phyloP scores from a whole-genome alignment of 2,888 invertebrate species.

The Nomada fabriciana region DNA sequence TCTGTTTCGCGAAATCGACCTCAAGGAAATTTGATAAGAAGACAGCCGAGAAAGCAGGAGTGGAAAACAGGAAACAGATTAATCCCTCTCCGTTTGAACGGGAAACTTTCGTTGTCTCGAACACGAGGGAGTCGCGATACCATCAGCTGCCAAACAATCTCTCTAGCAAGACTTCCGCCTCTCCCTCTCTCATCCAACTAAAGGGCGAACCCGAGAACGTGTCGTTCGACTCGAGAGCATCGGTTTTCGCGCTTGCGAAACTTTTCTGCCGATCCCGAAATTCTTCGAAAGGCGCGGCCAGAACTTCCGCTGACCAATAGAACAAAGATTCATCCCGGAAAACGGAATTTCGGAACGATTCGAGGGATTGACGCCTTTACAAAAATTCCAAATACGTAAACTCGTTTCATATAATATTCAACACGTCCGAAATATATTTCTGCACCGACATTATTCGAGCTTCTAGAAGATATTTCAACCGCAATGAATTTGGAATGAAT shows the following conservation, averaged over 20 bases:
- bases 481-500: too few relatives aligned
- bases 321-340: constrained; percentile 24
- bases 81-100: not conserved
- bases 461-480: too few relatives aligned
- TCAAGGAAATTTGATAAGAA: constrained; percentile 24
- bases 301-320: not conserved
- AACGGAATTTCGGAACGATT: not conserved
- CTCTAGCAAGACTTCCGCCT: not conserved
- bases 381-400: too few relatives aligned
- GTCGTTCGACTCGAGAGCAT: constrained; percentile 33
- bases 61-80: constrained; percentile 18
- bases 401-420: not conserved
- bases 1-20: constrained; percentile 6
- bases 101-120: constrained; percentile 17
- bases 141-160: constrained; percentile 12
- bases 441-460: too few relatives aligned
- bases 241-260: constrained; percentile 22
- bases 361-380: too few relatives aligned
- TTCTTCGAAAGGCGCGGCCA: not conserved
- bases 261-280: not conserved
- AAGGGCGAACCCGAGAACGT: not conserved
- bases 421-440: too few relatives aligned
- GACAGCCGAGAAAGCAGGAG: not conserved
- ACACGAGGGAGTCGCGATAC: constrained; percentile 8
- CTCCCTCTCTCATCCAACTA: not conserved